Base-by-base conservation (phyloP, 2,113 vertebrate genomes). In the Amblyornis subalaris region DNA sequence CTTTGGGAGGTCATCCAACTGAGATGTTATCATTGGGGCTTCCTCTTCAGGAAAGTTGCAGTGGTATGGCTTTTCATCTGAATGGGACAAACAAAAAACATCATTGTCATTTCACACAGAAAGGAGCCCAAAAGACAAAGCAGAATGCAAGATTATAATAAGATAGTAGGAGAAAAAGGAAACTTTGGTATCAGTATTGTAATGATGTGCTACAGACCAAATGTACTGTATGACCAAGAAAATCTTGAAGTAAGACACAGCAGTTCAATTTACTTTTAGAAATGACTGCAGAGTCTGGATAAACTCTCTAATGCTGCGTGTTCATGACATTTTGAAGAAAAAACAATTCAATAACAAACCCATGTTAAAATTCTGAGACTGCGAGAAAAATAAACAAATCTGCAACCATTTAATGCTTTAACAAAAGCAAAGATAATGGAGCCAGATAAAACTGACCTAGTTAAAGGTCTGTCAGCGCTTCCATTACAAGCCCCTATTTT, bases 11-110 rank as follows among this genome's bases (percentile, higher is more conserved):
- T 84, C 97, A 93, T 97, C 97, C 86, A 98, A 78, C 19, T 98
- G 98, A 77, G 98, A 91, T 33, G 97, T 94, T 73, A 94, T 94
- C 38, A 96, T 65, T 2, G 97, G 94, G 3, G 95, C 94, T 29
- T 96, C 97, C 14, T 97, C 95, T 69, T 96, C 95, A 3, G 98
- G 96, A 83, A 98, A 98, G 95, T 95, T 97, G 97, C 98, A 98
- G 77, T 88, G 97, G 86, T 97, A 98, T 54, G 98, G 98, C 94
- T 98, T 98, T 96, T 97, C 97, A 96, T 98, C 99, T 99, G 96
- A 77, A 95, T 60, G 94, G 90, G 48, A 95, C n/a, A 97, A 95
- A 97, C 18, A 55, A 94, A 96, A 94, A 94, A 73, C 31, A 70
- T 48, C 3, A 60, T 23, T 94, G 96, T 83, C 44, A 85, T 87